Evolutionary conservation across 2,888 invertebrate species (phyloP), one percentile per base, ranked within the genome.

Genomic region (Metopia argyrocephala): DNA sequence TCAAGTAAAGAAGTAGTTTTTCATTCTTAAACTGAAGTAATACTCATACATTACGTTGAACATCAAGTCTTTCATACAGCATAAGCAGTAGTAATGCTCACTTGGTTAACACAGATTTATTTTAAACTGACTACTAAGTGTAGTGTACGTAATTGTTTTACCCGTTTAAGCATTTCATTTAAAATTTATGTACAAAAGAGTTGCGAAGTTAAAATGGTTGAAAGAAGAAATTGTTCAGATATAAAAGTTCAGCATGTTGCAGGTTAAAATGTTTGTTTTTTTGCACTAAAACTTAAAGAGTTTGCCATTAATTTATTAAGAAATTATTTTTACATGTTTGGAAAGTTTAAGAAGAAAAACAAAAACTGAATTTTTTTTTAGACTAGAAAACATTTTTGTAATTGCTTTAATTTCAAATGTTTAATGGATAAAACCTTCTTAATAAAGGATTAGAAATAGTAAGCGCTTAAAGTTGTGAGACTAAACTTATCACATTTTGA

Each of bases 1-100:
- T 70, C 45, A 48, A n/a, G 61, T 21, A 65, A 78, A 65, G 31
- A 65, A n/a, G n/a, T n/a, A 74, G 65, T n/a, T n/a, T n/a, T n/a
- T n/a, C n/a, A n/a, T n/a, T n/a, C n/a, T n/a, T n/a, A 21, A 46
- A 56, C 28, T 25, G 48, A 15, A 48, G 7, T 20, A 20, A 48
- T 48, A n/a, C n/a, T n/a, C n/a, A n/a, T n/a, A n/a, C 48, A 62
- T n/a, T 45, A 23, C n/a, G 5, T 54, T 28, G 38, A 54, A 52
- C 20, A 7, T 27, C 20, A n/a, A n/a, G n/a, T n/a, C n/a, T n/a
- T n/a, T n/a, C n/a, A n/a, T n/a, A n/a, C 38, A n/a, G n/a, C n/a
- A 45, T 61, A 18, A 54, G 61, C 38, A 54, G 52, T n/a, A 50
- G 25, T 46, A 68, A 61, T 54, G 18, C 68, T 61, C 21, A 54